These are phyloP conservation scores for Ibidorhyncha struthersii DNA, from an alignment of 2,113 vertebrate species.

Conservation along the genomic window DNA sequence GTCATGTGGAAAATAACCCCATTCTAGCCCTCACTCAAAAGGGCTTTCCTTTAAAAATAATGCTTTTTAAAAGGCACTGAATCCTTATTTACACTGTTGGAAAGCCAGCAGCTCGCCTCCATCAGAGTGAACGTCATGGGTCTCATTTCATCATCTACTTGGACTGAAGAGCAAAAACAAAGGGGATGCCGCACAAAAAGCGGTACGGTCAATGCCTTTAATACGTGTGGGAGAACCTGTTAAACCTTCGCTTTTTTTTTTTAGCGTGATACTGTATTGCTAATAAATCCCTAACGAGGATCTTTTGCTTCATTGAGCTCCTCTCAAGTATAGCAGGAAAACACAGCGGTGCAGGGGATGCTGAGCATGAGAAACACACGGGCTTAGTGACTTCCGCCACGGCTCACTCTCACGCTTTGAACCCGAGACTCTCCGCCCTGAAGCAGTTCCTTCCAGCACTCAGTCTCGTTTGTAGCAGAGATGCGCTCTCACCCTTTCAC, in stretches of 20 bases:
- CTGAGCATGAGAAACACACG: background rate
- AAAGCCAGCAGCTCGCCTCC: background rate
- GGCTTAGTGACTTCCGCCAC: background rate
- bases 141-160: slow-evolving; percentile 5
- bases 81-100: background rate
- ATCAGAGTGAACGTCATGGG: background rate
- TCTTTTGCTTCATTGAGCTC: background rate
- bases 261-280: background rate
- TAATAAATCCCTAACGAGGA: background rate
- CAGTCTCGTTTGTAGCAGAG: background rate
- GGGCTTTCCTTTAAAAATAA: slow-evolving; percentile 44
- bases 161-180: background rate
- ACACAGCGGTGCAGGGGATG: rapidly evolving
- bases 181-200: background rate
- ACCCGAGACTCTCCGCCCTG: background rate
- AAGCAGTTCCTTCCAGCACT: background rate
- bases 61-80: slow-evolving; percentile 25
- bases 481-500: background rate
- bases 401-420: background rate
- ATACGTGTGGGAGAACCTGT: background rate
- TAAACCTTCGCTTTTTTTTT: background rate
- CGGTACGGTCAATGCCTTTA: background rate
- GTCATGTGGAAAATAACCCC: slow-evolving; percentile 54
- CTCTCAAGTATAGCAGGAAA: background rate
- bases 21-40: slow-evolving; percentile 35